These are phyloP conservation scores for Enteromius viviparus DNA, from an alignment of 2,797 vertebrate species.

Conservation along the genomic window DNA sequence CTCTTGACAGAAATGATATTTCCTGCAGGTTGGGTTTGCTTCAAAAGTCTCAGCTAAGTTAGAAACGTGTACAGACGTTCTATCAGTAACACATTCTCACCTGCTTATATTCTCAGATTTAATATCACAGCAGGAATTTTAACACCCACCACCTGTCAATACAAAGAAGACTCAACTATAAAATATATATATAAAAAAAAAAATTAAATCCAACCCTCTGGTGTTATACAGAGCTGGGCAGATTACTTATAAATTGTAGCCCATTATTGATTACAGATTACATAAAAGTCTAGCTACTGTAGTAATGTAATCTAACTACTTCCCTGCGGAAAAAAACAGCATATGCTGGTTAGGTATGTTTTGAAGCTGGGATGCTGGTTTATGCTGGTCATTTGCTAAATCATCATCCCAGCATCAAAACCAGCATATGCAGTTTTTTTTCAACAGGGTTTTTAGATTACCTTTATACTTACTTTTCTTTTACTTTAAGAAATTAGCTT, in stretches of 20 bases:
- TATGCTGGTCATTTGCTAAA: too few relatives aligned
- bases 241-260: not conserved
- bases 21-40: not conserved
- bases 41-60: not conserved
- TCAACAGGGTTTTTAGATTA: not conserved
- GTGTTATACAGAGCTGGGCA: not conserved
- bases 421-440: too few relatives aligned
- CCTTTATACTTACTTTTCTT: not conserved
- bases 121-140: constrained; percentile 3
- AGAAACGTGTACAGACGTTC: not conserved
- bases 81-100: not conserved
- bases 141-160: constrained; percentile 9
- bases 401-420: too few relatives aligned
- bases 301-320: not conserved
- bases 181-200: not conserved
- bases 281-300: not conserved
- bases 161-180: not conserved
- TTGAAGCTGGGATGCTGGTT: too few relatives aligned
- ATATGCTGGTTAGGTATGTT: too few relatives aligned
- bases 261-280: not conserved
- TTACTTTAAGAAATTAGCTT: not conserved
- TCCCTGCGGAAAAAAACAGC: too few relatives aligned
- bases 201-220: not conserved
- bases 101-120: constrained; percentile 3
- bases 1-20: not conserved